Conservation (phyloP, 35 echinoderm and acorn worm species). For the Heliocidaris tuberculata region DNA sequence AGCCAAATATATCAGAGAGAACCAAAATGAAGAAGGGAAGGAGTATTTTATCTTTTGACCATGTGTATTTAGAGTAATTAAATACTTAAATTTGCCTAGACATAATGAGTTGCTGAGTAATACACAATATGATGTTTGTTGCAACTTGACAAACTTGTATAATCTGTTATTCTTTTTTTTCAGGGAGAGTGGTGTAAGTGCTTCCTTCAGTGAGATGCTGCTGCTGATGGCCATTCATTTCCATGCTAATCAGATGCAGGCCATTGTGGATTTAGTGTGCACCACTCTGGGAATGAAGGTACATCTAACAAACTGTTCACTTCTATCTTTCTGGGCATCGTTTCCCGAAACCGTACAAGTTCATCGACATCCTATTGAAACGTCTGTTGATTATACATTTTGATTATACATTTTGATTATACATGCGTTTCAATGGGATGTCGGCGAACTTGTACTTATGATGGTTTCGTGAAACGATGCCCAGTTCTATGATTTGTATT, state of each 20-base stretch:
- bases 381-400: too few relatives aligned
- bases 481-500: too few relatives aligned
- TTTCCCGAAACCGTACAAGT: slow-evolving; percentile 1
- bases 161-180: neutral
- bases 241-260: slow-evolving; percentile 95
- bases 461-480: neutral
- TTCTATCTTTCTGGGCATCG: slow-evolving; percentile 10
- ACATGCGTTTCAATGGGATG: neutral
- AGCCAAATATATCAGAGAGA: too few relatives aligned
- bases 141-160: neutral
- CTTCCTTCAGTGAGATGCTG: slow-evolving; percentile 99
- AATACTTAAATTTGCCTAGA: too few relatives aligned
- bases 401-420: too few relatives aligned
- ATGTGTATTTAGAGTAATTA: too few relatives aligned
- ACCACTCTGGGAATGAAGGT: slow-evolving; percentile 99
- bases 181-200: slow-evolving; percentile 93
- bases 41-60: too few relatives aligned
- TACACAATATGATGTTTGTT: too few relatives aligned
- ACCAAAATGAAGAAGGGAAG: too few relatives aligned
- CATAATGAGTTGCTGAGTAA: too few relatives aligned
- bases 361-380: neutral
- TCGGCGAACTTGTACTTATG: neutral
- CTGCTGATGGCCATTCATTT: slow-evolving; percentile 98
- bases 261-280: slow-evolving; percentile 86
- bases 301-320: neutral